Conservation (phyloP, 2,797 vertebrate genomes). For the Paratrypauchen microcephalus region DNA sequence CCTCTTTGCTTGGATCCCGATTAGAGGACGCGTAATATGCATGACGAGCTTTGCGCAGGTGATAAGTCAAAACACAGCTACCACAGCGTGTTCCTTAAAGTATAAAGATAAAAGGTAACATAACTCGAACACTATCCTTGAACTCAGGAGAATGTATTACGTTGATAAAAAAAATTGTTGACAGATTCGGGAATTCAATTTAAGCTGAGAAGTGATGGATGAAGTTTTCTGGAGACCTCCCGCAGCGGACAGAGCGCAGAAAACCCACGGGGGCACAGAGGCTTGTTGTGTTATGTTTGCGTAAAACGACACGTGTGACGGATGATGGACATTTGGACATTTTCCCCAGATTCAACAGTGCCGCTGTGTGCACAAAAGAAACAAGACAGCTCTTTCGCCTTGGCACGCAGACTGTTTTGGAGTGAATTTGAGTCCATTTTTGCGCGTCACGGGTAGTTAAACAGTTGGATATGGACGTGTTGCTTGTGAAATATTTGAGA, state of each 20-base stretch:
- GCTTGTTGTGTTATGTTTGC: slow-evolving; percentile 28
- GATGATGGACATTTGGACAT: slow-evolving; percentile 49
- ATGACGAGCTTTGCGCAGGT: slow-evolving; percentile 36
- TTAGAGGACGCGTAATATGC: slow-evolving; percentile 36
- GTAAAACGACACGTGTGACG: slow-evolving; percentile 53
- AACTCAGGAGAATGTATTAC: neutral
- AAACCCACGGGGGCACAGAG: slow-evolving; percentile 41
- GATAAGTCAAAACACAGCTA: slow-evolving; percentile 16
- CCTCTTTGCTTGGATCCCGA: slow-evolving; percentile 45
- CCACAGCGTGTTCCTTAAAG: neutral
- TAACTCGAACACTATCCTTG: slow-evolving; percentile 10
- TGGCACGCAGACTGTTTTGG: neutral
- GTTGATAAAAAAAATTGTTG: neutral
- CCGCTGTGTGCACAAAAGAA: slow-evolving; percentile 54
- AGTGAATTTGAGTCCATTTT: neutral
- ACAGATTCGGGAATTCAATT: neutral
- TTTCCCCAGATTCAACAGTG: slow-evolving; percentile 64
- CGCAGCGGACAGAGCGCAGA: slow-evolving; percentile 30
- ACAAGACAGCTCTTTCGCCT: slow-evolving; percentile 27
- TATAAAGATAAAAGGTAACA: slow-evolving; percentile 14
- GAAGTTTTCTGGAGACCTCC: slow-evolving; percentile 41
- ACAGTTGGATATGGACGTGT: neutral
- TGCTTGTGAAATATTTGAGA: neutral
- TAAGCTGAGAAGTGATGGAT: too few relatives aligned
- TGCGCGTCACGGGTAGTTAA: too few relatives aligned